Conservation (phyloP, 2,113 vertebrate genomes). For the Albula goreensis region DNA sequence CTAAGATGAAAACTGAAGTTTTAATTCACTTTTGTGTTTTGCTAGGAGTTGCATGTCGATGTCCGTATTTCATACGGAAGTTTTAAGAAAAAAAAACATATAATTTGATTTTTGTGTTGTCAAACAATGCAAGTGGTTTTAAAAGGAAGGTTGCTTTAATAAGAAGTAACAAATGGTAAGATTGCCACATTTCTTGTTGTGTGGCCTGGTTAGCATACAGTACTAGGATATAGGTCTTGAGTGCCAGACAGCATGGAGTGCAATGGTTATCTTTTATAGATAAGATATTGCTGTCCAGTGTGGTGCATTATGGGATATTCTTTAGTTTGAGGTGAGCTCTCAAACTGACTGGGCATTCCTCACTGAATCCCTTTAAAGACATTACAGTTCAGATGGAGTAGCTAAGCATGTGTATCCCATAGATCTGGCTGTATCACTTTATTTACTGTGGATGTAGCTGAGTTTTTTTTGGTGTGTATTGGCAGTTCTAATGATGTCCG, state of each 20-base stretch:
- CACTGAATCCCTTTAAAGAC: neutral
- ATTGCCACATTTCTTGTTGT: neutral
- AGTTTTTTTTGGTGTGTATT: neutral
- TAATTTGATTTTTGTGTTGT: too few species aligned
- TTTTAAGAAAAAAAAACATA: too few species aligned
- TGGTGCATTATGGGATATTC: neutral
- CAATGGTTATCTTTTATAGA: neutral
- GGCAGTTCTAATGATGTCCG: neutral
- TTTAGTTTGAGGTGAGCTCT: neutral
- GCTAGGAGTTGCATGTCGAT: too few species aligned
- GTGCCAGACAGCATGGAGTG: neutral
- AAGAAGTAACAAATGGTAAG: neutral
- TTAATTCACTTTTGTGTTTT: too few species aligned
- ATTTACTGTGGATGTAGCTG: neutral
- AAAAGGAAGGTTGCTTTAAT: too few species aligned
- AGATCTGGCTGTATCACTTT: neutral
- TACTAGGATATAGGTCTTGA: neutral
- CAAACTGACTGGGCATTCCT: neutral
- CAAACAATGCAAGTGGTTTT: too few species aligned
- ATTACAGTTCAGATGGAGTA: neutral
- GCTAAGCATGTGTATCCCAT: neutral
- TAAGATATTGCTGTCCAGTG: neutral
- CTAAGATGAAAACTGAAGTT: too few species aligned
- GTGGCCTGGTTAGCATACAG: neutral
- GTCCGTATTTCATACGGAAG: too few species aligned